Conservation (phyloP, 1,140 invertebrate genomes). For the Dufourea novaeangliae region DNA sequence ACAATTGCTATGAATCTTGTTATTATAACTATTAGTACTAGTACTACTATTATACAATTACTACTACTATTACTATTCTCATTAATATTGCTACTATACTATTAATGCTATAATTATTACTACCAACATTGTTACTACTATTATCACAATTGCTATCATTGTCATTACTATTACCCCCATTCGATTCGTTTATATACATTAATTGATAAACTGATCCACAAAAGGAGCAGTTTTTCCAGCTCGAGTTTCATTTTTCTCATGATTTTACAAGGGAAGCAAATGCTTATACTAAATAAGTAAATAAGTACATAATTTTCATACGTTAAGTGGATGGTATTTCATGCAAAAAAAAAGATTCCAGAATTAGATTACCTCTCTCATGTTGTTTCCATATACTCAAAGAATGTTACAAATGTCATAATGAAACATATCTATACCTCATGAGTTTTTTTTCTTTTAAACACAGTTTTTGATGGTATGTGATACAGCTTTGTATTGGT, state of each 20-base stretch:
- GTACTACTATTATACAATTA: slow-evolving; percentile 33
- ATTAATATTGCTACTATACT: slow-evolving; percentile 20
- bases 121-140: slow-evolving; percentile 36
- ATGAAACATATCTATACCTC: slow-evolving; percentile 45
- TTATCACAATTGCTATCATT: slow-evolving; percentile 33
- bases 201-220: slow-evolving; percentile 75
- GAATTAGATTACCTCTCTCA: slow-evolving; percentile 36
- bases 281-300: slow-evolving; percentile 44
- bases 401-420: slow-evolving; percentile 38
- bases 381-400: slow-evolving; percentile 41
- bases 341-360: slow-evolving; percentile 24
- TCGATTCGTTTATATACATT: slow-evolving; percentile 71
- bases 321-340: slow-evolving; percentile 55
- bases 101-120: slow-evolving; percentile 30
- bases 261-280: slow-evolving; percentile 45
- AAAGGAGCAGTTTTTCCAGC: slow-evolving; percentile 60
- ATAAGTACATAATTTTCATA: slow-evolving; percentile 48
- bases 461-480: slow-evolving; percentile 19
- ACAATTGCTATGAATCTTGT: slow-evolving; percentile 2
- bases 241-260: slow-evolving; percentile 45
- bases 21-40: slow-evolving; percentile 27
- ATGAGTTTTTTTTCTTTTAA: slow-evolving; percentile 30
- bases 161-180: slow-evolving; percentile 45
- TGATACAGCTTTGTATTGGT: slow-evolving; percentile 37
- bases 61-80: slow-evolving; percentile 12